Conservation (phyloP, 53 echinoderm and acorn worm genomes). For the Hippasteria phrygiana region DNA sequence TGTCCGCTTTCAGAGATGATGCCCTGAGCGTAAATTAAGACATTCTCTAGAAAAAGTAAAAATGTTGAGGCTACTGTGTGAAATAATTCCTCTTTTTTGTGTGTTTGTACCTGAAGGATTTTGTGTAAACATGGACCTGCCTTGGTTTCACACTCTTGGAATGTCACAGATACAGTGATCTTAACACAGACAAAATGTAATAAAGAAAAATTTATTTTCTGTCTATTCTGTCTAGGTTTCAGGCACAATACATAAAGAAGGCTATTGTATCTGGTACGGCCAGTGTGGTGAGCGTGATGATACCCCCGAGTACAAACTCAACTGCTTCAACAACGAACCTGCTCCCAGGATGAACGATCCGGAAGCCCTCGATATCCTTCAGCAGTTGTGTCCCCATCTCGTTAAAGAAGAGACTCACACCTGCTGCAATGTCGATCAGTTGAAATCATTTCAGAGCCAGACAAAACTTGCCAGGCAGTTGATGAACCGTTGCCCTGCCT, state of each 20-base stretch:
- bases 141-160: too few species aligned
- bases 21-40: too few species aligned
- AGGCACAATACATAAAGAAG: conserved; percentile 68
- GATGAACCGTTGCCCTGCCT: conserved; percentile 87
- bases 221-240: not conserved
- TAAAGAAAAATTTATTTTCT: too few species aligned
- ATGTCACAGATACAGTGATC: too few species aligned
- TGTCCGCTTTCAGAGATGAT: too few species aligned
- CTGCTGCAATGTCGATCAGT: conserved; percentile 80
- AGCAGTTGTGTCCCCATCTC: conserved; percentile 84
- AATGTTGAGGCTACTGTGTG: too few species aligned
- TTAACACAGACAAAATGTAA: too few species aligned
- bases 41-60: too few species aligned
- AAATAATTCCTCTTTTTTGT: too few species aligned
- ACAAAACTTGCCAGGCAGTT: conserved; percentile 79
- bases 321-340: conserved; percentile 86
- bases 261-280: conserved; percentile 86
- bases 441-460: conserved; percentile 73
- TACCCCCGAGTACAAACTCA: conserved; percentile 65
- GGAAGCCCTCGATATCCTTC: conserved; percentile 73
- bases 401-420: conserved; percentile 73
- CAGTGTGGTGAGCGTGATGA: conserved; percentile 70
- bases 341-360: conserved; percentile 72
- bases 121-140: too few species aligned
- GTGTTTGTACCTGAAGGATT: too few species aligned